Base-by-base conservation (phyloP, 1,140 invertebrate genomes). In the Tenebrio molitor region DNA sequence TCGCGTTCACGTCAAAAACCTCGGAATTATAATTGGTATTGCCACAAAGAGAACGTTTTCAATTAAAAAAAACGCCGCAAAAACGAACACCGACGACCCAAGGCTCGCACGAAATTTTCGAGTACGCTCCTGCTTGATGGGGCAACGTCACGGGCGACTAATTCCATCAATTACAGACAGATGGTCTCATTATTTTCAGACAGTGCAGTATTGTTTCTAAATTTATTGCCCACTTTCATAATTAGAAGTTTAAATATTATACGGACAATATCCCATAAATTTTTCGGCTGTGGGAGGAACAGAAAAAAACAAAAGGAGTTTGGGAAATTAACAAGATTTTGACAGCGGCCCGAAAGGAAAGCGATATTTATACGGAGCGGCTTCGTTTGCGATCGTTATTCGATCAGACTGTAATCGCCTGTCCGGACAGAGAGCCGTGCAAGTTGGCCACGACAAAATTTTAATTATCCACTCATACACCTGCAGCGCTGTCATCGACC, bases 101-200 rank as follows among this genome's bases (percentile, higher is more conserved):
- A 14, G 15, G 21, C n/a, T 14, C 21, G 21, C 21, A 5, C 50
- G n/a, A 58, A 58, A 58, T 25, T 58, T 58, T 58, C 19, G 21
- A 58, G 10, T 58, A 58, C 50, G 50, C 23, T 58, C 46, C 46
- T 58, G 50, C 23, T 25, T 58, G 50, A 58, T 58, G 50, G 21
- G 29, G 29, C 29, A 65, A 71, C 46, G 73, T 74, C 74, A 76
- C 46, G 70, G 75, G 33, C 77, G 68, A 75, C 71, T 75, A 77
- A 77, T 78, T 74, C 75, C 77, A 78, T 78, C 75, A 78, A 78
- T 78, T 77, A 78, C 71, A 64, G 75, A 78, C 77, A 78, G 77
- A 78, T 78, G 77, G 73, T 76, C 75, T 74, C 77, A 78, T 78
- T 78, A 78, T 76, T 78, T 78, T 75, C 72, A 78, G 69, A 75